These are phyloP conservation scores for Strigamia transsilvanica DNA, from an alignment of 2,888 invertebrate genomes.

Conservation along the genomic window DNA sequence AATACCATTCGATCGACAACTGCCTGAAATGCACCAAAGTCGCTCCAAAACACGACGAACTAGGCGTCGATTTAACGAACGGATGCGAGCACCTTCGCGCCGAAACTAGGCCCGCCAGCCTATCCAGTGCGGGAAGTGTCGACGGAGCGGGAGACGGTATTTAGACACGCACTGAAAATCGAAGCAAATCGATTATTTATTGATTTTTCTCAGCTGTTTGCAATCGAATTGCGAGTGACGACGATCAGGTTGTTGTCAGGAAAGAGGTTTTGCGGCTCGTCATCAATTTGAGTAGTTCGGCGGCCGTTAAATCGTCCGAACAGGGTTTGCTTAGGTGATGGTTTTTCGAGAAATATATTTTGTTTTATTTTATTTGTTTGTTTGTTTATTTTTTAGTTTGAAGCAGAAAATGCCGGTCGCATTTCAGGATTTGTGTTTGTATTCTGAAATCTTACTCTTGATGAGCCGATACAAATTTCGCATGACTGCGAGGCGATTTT, in stretches of 20 bases:
- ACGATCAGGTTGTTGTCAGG: conserved; percentile 63
- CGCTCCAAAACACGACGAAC: not conserved
- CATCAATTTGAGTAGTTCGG: conserved; percentile 79
- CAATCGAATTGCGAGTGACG: conserved; percentile 46
- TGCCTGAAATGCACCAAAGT: not conserved
- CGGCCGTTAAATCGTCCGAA: conserved; percentile 81
- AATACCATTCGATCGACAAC: conserved; percentile 12
- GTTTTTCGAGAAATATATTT: too few species aligned
- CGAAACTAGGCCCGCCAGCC: conserved; percentile 59
- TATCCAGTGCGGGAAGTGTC: conserved; percentile 59
- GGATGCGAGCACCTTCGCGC: conserved; percentile 53
- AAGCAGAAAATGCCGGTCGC: conserved; percentile 69
- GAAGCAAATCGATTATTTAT: too few species aligned
- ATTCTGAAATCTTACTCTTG: conserved; percentile 86
- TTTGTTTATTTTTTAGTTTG: conserved; percentile 60
- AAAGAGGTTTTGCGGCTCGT: conserved; percentile 76
- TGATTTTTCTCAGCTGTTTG: not conserved
- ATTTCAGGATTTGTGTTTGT: conserved; percentile 84
- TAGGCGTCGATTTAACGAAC: not conserved
- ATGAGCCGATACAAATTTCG: conserved; percentile 82
- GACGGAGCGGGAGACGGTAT: conserved; percentile 56
- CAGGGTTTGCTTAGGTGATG: conserved; percentile 79
- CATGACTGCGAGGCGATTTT: conserved; percentile 81
- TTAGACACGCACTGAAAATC: too few species aligned
- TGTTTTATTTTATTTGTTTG: conserved; percentile 55